Evolutionary conservation across 2,797 vertebrate genomes (phyloP).

Genomic region (Pipistrellus pipistrellus): DNA sequence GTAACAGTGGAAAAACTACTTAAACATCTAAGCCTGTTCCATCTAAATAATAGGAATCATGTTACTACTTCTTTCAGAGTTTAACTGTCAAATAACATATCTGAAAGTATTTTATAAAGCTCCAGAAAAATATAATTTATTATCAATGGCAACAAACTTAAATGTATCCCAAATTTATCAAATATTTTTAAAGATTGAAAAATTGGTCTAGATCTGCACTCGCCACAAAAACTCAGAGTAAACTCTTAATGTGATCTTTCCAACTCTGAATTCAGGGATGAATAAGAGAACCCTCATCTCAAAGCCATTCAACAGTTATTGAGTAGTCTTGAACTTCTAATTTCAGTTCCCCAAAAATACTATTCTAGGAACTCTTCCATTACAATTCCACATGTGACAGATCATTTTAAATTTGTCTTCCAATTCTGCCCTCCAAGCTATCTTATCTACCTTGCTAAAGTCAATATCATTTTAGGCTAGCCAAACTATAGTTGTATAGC

Average conservation of each 20-base stretch:
- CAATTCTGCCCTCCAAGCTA: background rate
- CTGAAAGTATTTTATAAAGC: constrained; percentile 58
- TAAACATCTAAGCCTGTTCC: background rate
- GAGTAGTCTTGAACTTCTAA: background rate
- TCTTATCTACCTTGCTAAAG: background rate
- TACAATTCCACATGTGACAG: background rate
- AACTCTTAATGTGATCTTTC: constrained; percentile 14
- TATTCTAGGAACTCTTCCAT: background rate
- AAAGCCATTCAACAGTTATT: background rate
- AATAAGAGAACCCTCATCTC: background rate
- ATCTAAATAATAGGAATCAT: background rate
- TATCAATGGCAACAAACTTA: constrained; percentile 29
- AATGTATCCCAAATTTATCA: constrained; percentile 36
- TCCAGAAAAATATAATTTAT: constrained; percentile 8
- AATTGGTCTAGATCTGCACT: background rate
- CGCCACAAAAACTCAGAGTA: background rate
- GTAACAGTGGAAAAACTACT: constrained; percentile 17
- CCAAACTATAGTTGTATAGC: background rate
- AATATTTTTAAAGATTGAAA: constrained; percentile 43
- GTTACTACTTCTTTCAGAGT: constrained; percentile 9
- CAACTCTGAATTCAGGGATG: constrained; percentile 35
- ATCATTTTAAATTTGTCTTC: constrained; percentile 39
- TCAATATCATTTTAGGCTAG: background rate
- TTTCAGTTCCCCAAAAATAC: background rate
- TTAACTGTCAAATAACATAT: constrained; percentile 9